Conservation (phyloP, 30 jellyfish, hydroid and myxozoan species). For the Hydra vulgaris region DNA sequence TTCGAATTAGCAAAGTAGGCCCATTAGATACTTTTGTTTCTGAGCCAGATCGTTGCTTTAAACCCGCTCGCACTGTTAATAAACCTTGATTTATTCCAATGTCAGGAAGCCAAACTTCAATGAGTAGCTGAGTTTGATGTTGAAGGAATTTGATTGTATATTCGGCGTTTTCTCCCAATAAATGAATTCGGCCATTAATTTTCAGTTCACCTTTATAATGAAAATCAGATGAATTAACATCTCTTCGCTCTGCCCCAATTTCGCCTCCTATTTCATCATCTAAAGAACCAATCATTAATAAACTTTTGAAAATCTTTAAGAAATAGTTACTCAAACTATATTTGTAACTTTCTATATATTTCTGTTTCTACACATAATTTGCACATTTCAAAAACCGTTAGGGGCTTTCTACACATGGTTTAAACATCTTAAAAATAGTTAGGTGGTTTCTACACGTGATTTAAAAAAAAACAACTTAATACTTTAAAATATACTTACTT, state of each 20-base stretch:
- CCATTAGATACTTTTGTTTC: slow-evolving; percentile 12
- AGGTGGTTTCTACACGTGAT: no score
- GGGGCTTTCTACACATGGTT: no score
- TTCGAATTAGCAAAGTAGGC: slow-evolving; percentile 19
- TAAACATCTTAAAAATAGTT: no score
- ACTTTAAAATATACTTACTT: background rate
- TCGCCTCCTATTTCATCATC: background rate
- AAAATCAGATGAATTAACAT: slow-evolving; percentile 2
- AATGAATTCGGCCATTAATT: slow-evolving; percentile 27
- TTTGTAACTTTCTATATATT: no score
- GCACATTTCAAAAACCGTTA: no score
- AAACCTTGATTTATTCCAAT: slow-evolving; percentile 28
- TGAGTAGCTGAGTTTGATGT: slow-evolving; percentile 12
- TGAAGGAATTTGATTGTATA: slow-evolving; percentile 21
- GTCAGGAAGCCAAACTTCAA: slow-evolving; percentile 28
- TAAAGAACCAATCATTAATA: no score
- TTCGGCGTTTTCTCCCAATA: slow-evolving; percentile 25
- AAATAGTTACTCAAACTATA: no score
- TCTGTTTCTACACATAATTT: no score
- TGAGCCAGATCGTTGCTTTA: slow-evolving; percentile 15
- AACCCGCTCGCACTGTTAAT: slow-evolving; percentile 24
- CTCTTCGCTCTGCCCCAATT: slow-evolving; percentile 5
- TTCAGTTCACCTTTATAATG: slow-evolving; percentile 24
- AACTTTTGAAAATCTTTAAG: no score
- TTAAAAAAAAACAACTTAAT: background rate